phyloP scores from a whole-genome alignment of 2,797 vertebrate genomes.

The Siniperca undulata region DNA sequence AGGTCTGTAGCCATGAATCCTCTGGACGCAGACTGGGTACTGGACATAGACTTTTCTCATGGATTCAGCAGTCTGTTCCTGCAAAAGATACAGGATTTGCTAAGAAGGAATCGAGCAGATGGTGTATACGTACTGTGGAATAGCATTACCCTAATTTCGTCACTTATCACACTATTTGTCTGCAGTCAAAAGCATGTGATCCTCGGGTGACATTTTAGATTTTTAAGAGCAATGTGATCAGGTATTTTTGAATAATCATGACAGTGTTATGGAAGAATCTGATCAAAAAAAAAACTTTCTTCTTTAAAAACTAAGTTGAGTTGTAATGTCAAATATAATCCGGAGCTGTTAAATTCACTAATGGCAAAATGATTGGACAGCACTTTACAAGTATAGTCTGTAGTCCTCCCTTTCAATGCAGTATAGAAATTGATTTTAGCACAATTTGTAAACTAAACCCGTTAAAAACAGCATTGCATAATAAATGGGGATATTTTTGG shows the following conservation, averaged over 20 bases:
- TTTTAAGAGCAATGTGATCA: slow-evolving; percentile 40
- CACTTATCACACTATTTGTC: slow-evolving; percentile 47
- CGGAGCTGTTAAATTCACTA: slow-evolving; percentile 28
- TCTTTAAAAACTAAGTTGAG: background rate
- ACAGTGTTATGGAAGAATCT: slow-evolving; percentile 61
- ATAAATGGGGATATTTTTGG: background rate
- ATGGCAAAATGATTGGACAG: slow-evolving; percentile 49
- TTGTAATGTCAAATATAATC: slow-evolving; percentile 23
- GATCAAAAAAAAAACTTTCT: slow-evolving; percentile 10
- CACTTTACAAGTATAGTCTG: slow-evolving; percentile 60
- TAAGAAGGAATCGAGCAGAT: slow-evolving; percentile 34
- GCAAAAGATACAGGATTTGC: slow-evolving; percentile 16
- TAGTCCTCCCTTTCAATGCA: slow-evolving; percentile 8
- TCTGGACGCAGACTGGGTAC: slow-evolving; percentile 42
- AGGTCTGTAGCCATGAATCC: slow-evolving; percentile 8
- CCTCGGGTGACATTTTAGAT: slow-evolving; percentile 39
- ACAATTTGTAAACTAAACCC: background rate
- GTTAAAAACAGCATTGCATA: background rate
- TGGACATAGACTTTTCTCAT: slow-evolving; percentile 32
- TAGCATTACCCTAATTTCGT: slow-evolving; percentile 33
- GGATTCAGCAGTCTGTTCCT: slow-evolving; percentile 21
- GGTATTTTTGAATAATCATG: slow-evolving; percentile 40
- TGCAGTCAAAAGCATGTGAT: slow-evolving; percentile 27
- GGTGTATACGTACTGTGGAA: slow-evolving; percentile 40
- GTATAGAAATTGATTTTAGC: slow-evolving; percentile 12